Evolutionary conservation across 2,113 vertebrate genomes (phyloP).

Genomic region (Aythya baeri): DNA sequence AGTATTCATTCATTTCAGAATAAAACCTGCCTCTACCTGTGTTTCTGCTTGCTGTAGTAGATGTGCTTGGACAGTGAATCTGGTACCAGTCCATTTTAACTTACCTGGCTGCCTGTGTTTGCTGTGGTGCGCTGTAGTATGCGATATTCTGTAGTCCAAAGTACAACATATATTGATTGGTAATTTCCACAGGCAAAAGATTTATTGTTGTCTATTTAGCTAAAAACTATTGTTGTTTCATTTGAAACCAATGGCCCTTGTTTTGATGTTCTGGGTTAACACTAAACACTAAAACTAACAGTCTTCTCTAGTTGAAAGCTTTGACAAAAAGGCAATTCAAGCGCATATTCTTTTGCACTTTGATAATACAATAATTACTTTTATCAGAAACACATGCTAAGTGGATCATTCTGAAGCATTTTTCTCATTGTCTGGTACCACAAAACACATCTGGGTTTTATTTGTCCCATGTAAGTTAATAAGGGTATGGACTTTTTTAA

Average conservation of each 20-base stretch:
- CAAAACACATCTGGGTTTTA: conserved; percentile 75
- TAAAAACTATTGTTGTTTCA: not conserved
- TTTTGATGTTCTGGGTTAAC: conserved; percentile 19
- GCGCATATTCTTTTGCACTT: conserved; percentile 45
- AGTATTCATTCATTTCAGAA: not conserved
- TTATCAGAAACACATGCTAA: conserved; percentile 77
- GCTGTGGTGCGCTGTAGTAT: not conserved
- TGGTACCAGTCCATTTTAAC: not conserved
- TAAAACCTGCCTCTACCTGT: not conserved
- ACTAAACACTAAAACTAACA: not conserved
- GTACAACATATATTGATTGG: not conserved
- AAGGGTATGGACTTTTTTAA: conserved; percentile 24
- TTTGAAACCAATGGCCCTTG: not conserved
- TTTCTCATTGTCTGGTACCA: conserved; percentile 63
- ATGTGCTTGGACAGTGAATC: not conserved
- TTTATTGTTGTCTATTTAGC: not conserved
- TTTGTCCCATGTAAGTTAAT: conserved; percentile 76
- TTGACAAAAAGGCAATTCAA: conserved; percentile 32
- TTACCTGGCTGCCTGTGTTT: not conserved
- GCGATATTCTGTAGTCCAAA: not conserved
- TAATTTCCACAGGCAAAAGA: not conserved
- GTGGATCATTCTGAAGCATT: conserved; percentile 61
- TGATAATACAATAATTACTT: conserved; percentile 69
- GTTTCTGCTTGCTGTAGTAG: not conserved
- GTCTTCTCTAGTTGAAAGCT: conserved; percentile 44